Conservation (phyloP, 2,113 vertebrate genomes). For the Dromas ardeola region DNA sequence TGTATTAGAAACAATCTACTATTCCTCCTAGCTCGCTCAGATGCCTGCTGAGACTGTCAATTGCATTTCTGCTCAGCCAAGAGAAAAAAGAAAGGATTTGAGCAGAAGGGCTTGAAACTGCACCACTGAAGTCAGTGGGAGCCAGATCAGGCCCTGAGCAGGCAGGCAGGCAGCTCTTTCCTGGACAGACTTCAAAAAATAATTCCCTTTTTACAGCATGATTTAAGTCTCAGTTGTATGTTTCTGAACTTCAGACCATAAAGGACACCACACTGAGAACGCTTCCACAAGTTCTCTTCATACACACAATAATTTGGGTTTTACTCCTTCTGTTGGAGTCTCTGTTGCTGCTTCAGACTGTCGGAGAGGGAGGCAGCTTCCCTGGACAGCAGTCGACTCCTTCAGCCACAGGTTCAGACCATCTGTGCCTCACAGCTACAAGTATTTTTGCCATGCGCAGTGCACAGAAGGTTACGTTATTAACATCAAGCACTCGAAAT, state of each 20-base stretch:
- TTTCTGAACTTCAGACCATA: neutral
- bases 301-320: neutral
- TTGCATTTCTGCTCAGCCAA: constrained; percentile 51
- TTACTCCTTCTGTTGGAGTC: neutral
- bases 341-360: neutral
- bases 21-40: neutral
- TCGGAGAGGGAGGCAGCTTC: neutral
- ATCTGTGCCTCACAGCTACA: neutral
- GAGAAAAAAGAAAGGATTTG: constrained; percentile 44
- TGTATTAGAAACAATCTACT: neutral
- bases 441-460: neutral
- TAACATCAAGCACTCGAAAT: neutral
- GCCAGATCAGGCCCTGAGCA: neutral
- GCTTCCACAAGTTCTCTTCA: neutral
- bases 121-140: neutral
- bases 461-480: neutral
- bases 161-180: neutral
- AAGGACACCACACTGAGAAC: neutral
- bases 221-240: neutral
- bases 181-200: neutral
- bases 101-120: neutral
- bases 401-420: neutral
- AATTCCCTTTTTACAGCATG: neutral
- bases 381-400: neutral
- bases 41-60: constrained; percentile 39